These are phyloP conservation scores for Torymus tubicola DNA, from an alignment of 2,888 invertebrate species.

Conservation along the genomic window DNA sequence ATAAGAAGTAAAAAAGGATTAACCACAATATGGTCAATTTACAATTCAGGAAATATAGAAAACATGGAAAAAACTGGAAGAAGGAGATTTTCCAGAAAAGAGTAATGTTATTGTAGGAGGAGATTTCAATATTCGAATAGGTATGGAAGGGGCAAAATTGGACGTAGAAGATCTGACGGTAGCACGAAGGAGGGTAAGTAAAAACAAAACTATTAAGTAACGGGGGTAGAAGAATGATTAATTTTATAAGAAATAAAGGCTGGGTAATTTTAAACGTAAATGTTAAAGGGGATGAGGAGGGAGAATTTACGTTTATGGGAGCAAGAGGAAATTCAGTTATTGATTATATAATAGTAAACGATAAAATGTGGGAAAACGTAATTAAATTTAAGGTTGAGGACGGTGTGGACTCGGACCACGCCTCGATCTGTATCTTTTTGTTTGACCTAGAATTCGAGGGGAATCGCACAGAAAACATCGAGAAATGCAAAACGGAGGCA, in stretches of 20 bases:
- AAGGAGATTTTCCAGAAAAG: not conserved
- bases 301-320: slow-evolving; percentile 56
- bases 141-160: not conserved
- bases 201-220: not conserved
- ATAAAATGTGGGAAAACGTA: slow-evolving; percentile 18
- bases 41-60: slow-evolving; percentile 6
- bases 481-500: too few species aligned
- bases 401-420: not conserved
- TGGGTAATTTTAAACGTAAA: slow-evolving; percentile 41
- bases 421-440: not conserved
- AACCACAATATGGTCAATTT: not conserved
- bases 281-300: slow-evolving; percentile 55
- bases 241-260: too few species aligned
- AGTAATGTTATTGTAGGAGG: slow-evolving; percentile 2
- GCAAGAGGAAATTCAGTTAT: slow-evolving; percentile 54
- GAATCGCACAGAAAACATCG: not conserved
- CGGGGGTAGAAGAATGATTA: slow-evolving; percentile 7
- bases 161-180: not conserved
- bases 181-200: not conserved
- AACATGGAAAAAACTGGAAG: not conserved
- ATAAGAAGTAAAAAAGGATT: not conserved
- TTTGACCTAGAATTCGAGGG: not conserved
- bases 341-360: slow-evolving; percentile 54
- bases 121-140: too few species aligned
- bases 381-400: not conserved